Evolutionary conservation across 1,140 invertebrate species (phyloP), one percentile per base, ranked within the genome.

Genomic region (Littorina saxatilis): DNA sequence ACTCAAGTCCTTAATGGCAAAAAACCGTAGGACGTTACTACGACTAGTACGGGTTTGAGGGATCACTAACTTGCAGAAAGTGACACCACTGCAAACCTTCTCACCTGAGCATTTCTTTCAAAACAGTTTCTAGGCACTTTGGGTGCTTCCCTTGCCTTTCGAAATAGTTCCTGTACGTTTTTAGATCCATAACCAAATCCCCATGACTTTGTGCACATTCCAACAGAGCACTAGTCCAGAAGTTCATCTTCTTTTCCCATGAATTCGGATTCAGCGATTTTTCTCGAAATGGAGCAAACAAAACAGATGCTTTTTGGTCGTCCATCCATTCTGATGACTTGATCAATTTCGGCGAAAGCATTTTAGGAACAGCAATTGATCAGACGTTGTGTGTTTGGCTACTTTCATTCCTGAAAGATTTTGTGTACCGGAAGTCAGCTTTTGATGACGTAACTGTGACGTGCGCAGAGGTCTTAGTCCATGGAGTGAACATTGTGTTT

Each of bases 241-340:
- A 90, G 52, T 86, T 85, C 80, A 90, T 86, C 82, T 91, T 91
- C 43, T 87, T 84, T 37, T 89, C 84, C 89, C 89, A 90, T 20
- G 90, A 90, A 27, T 85, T 83, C 1, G 89, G 89, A 63, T 91
- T 90, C 29, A 90, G 80, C 40, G 83, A 83, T 81, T 85, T 90
- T 29, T 90, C 88, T 74, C 90, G 77, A 80, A 90, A 91, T 3
- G 88, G 87, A 39, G 89, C 84, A 88, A 89, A 91, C 81, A 90
- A 82, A 40, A 91, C 90, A n/a, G 84, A 83, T 86, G 90, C 89
- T 77, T 84, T 87, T 52, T 87, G 80, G 43, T 90, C 90, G 82
- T 91, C 87, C 27, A 78, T 35, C 88, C 89, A 89, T 20, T 86
- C 84, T 77, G 79, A 78, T 66, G 86, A 83, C 15, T 76, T 32